Evolutionary conservation across 2,888 invertebrate genomes (phyloP).

Genomic region (Priapulus caudatus): DNA sequence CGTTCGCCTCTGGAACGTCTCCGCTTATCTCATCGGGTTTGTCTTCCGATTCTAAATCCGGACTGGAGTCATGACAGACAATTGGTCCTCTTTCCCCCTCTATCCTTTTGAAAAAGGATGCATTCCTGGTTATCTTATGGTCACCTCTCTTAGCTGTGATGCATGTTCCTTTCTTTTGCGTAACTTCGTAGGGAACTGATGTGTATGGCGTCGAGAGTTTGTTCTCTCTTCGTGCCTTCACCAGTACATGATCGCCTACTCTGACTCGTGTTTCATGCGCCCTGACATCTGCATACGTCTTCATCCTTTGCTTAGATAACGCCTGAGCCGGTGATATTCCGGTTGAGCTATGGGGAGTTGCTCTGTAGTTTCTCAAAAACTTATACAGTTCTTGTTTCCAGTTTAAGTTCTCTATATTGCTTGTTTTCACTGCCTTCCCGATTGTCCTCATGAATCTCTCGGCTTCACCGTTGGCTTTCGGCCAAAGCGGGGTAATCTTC

Average conservation of each 20-base stretch:
- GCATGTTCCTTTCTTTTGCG: not conserved
- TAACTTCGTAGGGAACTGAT: constrained; percentile 5
- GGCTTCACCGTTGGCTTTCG: not conserved
- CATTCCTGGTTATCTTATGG: not conserved
- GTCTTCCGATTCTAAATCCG: no score
- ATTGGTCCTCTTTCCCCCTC: no score
- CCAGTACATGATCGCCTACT: constrained; percentile 8
- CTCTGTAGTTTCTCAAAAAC: not conserved
- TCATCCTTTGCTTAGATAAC: constrained; percentile 8
- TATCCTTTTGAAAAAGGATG: constrained; percentile 4
- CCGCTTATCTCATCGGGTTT: no score
- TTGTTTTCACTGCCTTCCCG: not conserved
- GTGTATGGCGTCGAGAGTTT: constrained; percentile 5
- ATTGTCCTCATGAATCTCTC: not conserved
- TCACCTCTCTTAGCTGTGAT: constrained; percentile 4
- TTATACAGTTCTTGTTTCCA: constrained; percentile 1
- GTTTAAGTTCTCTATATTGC: not conserved
- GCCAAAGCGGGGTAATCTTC: not conserved
- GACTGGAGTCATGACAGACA: no score
- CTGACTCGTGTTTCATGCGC: not conserved
- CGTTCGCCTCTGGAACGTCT: no score
- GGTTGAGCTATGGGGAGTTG: not conserved
- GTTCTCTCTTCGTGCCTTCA: not conserved
- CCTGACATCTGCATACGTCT: constrained; percentile 6
- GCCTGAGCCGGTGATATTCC: constrained; percentile 8